These are phyloP conservation scores for Crotalus helleri DNA, from an alignment of 2,113 vertebrate genomes.

Conservation along the genomic window DNA sequence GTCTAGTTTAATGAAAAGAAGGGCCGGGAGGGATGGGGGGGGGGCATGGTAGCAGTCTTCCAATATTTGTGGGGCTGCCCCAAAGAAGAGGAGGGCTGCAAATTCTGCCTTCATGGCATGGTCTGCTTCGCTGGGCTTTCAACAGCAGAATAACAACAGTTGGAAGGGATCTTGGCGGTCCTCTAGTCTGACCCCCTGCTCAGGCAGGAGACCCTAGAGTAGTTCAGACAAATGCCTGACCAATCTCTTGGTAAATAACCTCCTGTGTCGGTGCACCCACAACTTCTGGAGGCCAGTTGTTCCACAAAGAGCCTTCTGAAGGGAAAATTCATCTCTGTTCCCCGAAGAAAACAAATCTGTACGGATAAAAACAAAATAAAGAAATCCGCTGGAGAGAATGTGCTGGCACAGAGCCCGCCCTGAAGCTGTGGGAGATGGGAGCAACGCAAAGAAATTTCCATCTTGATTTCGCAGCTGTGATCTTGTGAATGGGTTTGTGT, in stretches of 20 bases:
- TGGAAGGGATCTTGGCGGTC: too few relatives aligned
- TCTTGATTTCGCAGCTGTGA: background rate
- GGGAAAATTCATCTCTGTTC: background rate
- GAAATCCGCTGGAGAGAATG: background rate
- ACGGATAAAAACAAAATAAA: background rate
- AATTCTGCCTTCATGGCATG: background rate
- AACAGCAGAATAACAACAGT: background rate
- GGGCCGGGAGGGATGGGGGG: too few relatives aligned
- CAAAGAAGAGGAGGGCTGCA: background rate
- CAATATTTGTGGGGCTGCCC: too few relatives aligned
- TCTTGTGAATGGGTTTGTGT: background rate
- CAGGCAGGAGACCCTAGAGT: too few relatives aligned
- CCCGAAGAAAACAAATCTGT: background rate
- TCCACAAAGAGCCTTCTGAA: background rate
- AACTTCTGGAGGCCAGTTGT: background rate
- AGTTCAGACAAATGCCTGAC: too few relatives aligned
- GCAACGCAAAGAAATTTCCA: background rate
- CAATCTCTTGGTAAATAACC: too few relatives aligned
- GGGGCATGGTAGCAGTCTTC: too few relatives aligned
- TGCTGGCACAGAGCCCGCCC: background rate
- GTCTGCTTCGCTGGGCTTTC: background rate
- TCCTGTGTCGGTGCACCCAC: too few relatives aligned
- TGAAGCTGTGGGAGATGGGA: background rate
- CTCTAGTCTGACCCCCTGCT: too few relatives aligned
- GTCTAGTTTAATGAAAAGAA: too few relatives aligned